Evolutionary conservation across 2,797 vertebrate species (phyloP).

Genomic region (Anguilla pacifica): DNA sequence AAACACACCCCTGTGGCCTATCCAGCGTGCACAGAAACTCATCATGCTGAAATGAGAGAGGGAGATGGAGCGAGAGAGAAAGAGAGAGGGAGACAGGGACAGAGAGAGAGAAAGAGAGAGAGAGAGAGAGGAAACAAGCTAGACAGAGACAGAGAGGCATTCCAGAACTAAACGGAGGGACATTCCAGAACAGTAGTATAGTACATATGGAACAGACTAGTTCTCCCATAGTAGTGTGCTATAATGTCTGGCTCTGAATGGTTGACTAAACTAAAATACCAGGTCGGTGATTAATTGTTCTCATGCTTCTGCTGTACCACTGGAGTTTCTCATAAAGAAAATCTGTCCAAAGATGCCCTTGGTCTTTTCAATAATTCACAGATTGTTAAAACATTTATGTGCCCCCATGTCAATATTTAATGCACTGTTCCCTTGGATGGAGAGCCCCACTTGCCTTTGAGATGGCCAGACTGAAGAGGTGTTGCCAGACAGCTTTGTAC

Average conservation of each 20-base stretch:
- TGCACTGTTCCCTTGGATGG: conserved; percentile 42
- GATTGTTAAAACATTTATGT: conserved; percentile 61
- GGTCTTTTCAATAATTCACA: conserved; percentile 53
- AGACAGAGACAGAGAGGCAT: background rate
- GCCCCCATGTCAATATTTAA: conserved; percentile 59
- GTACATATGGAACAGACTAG: background rate
- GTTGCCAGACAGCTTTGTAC: conserved; percentile 31
- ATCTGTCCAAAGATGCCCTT: conserved; percentile 46
- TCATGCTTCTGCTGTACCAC: conserved; percentile 27
- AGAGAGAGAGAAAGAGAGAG: background rate
- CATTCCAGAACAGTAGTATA: background rate
- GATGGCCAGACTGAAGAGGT: conserved; percentile 24
- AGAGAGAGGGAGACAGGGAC: background rate
- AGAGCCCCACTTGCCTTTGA: conserved; percentile 33
- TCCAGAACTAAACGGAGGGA: background rate
- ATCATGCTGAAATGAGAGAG: background rate
- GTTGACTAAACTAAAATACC: background rate
- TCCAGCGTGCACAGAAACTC: background rate
- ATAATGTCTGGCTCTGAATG: background rate
- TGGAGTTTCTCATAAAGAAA: conserved; percentile 46
- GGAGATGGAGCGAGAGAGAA: background rate
- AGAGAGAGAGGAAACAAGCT: background rate
- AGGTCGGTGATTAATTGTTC: conserved; percentile 2
- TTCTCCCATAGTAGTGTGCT: background rate
- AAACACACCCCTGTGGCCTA: background rate